A percentile compares a stretch with the other conserved stretches of the same genome.
These are phyloP conservation scores for Nannospalax galili DNA, from an alignment of 2,113 vertebrate genomes.

Conservation along the genomic window DNA sequence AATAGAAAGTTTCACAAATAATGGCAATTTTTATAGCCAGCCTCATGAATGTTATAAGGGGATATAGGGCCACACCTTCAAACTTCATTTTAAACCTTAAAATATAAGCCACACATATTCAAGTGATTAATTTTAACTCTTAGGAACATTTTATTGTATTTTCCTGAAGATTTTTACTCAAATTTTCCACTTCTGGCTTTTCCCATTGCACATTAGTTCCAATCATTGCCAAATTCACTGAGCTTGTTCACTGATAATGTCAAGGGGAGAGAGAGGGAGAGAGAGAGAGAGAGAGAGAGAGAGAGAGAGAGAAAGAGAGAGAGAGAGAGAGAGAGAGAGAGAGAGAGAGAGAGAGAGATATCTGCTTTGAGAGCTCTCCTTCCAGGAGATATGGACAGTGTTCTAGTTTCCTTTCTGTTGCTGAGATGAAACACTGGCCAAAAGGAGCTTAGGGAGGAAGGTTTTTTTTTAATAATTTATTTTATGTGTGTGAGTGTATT, in stretches of 20 bases:
- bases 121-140: slow-evolving; percentile 51
- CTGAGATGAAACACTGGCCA: background rate
- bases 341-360: no score
- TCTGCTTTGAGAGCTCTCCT: background rate
- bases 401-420: background rate
- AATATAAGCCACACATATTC: slow-evolving; percentile 50
- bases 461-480: no score
- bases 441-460: background rate
- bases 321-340: background rate
- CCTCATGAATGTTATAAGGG: background rate
- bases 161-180: slow-evolving; percentile 63
- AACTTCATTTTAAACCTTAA: slow-evolving; percentile 47
- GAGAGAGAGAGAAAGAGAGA: background rate
- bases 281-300: no score
- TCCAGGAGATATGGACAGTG: no score
- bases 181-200: slow-evolving; percentile 58
- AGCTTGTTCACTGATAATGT: background rate
- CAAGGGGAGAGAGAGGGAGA: background rate
- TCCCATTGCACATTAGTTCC: background rate
- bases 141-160: slow-evolving; percentile 59
- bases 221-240: background rate
- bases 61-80: slow-evolving; percentile 2
- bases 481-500: no score
- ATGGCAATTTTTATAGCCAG: slow-evolving; percentile 42
- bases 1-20: slow-evolving; percentile 53